Percentiles rank a stretch among this genome's conserved stretches.
These are phyloP conservation scores for Tachuris rubrigastra DNA, from an alignment of 2,113 vertebrate genomes.

Conservation along the genomic window DNA sequence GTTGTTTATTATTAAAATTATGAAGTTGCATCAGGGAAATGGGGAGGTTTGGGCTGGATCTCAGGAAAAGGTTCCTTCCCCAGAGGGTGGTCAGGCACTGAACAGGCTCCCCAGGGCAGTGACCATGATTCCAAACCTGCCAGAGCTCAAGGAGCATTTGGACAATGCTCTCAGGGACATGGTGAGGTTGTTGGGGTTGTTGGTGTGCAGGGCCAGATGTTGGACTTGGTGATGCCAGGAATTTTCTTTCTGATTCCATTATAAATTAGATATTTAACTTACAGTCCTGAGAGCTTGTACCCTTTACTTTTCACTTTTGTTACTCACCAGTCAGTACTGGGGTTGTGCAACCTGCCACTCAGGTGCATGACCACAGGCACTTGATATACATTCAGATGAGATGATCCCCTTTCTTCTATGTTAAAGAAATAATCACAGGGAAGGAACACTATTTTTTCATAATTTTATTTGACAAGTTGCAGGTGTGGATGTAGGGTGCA, in stretches of 20 bases:
- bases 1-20: neutral
- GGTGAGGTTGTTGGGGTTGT: neutral
- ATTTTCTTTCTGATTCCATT: neutral
- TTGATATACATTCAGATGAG: neutral
- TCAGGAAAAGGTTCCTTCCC: neutral
- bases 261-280: neutral
- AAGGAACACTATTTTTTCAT: neutral
- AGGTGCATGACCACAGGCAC: neutral
- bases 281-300: neutral
- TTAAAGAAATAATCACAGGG: no score
- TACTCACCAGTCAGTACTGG: neutral
- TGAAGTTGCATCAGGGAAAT: neutral
- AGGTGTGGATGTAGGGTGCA: rapidly evolving
- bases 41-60: rapidly evolving
- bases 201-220: rapidly evolving
- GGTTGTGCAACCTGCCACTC: neutral
- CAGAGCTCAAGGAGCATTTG: neutral
- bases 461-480: neutral
- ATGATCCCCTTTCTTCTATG: neutral
- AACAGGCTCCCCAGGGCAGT: neutral
- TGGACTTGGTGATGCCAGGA: rapidly evolving
- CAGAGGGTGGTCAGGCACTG: neutral
- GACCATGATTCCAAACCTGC: neutral
- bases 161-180: neutral
- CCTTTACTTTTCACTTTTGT: neutral